These are phyloP conservation scores for Osmoderma eremita DNA, from an alignment of 2,888 invertebrate genomes.

Conservation along the genomic window DNA sequence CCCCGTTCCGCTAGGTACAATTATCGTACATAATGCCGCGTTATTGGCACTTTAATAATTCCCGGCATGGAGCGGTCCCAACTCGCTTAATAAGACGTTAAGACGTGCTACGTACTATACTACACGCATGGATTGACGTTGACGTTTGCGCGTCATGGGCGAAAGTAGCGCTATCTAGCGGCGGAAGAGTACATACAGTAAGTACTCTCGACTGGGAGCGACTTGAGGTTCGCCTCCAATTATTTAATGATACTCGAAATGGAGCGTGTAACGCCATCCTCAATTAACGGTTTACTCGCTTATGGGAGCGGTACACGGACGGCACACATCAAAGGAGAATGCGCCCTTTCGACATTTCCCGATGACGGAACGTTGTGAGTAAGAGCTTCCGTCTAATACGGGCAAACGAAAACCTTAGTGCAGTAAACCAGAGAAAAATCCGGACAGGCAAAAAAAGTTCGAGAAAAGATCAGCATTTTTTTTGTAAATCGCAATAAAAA, in stretches of 20 bases:
- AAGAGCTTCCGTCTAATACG: not conserved
- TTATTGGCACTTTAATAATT: constrained; percentile 12
- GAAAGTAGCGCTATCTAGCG: not conserved
- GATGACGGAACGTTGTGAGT: not conserved
- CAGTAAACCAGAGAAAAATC: constrained; percentile 7
- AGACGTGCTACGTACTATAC: too few relatives aligned
- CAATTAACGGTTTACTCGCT: constrained; percentile 35
- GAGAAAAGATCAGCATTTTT: too few relatives aligned
- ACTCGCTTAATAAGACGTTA: not conserved
- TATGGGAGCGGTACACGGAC: constrained; percentile 1
- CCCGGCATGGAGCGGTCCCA: not conserved
- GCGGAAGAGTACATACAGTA: not conserved
- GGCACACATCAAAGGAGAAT: constrained; percentile 21
- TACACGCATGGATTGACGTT: too few relatives aligned
- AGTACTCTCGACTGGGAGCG: not conserved
- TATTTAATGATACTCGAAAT: constrained; percentile 35
- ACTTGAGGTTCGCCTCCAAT: constrained; percentile 32
- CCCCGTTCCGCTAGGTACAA: constrained; percentile 14
- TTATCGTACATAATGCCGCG: constrained; percentile 29
- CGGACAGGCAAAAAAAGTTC: too few relatives aligned
- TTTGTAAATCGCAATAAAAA: too few relatives aligned
- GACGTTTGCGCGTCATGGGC: too few relatives aligned
- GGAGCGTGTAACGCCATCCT: constrained; percentile 21
- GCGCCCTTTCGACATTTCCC: constrained; percentile 15
- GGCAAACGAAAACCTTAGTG: not conserved